Percentiles rank a stretch among this genome's conserved stretches.
These are phyloP conservation scores for Chirona hameri DNA, from an alignment of 2,888 invertebrate species.

Conservation along the genomic window DNA sequence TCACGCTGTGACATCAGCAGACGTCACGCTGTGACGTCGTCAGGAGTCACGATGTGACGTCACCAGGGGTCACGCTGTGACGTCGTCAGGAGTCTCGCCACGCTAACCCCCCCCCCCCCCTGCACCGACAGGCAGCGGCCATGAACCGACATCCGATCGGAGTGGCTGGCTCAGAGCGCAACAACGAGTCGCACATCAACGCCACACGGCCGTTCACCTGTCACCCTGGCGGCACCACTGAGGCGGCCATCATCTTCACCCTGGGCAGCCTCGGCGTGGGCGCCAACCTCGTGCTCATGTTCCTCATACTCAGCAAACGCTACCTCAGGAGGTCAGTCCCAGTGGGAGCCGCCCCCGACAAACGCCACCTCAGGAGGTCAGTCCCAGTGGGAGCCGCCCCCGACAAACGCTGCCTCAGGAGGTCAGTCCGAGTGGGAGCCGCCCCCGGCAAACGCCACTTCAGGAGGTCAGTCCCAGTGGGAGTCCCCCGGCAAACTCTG, in stretches of 20 bases:
- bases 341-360: background rate
- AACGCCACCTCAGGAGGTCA: too few relatives aligned
- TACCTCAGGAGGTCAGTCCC: constrained; percentile 68
- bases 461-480: background rate
- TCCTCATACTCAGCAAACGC: constrained; percentile 71
- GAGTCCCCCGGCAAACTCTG: too few relatives aligned
- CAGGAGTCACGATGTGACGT: too few relatives aligned
- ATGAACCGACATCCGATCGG: constrained; percentile 25
- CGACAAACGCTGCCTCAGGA: background rate
- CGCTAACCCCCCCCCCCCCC: too few relatives aligned
- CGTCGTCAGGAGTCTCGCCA: too few relatives aligned
- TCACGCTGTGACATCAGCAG: too few relatives aligned
- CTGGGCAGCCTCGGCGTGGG: constrained; percentile 74
- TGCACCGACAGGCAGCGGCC: background rate
- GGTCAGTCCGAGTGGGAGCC: background rate
- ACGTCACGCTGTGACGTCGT: too few relatives aligned
- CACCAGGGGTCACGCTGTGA: too few relatives aligned
- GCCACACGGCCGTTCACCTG: constrained; percentile 36
- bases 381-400: too few relatives aligned
- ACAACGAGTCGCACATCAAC: constrained; percentile 23
- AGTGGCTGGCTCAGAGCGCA: background rate
- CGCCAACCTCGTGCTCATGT: constrained; percentile 76
- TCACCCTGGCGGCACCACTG: constrained; percentile 48
- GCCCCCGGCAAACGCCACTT: background rate
- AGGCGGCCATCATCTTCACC: constrained; percentile 71